Percentiles rank a stretch among this genome's conserved stretches.
These are phyloP conservation scores for Neoseiulus cucumeris DNA, from an alignment of 1,140 invertebrate species.

Conservation along the genomic window DNA sequence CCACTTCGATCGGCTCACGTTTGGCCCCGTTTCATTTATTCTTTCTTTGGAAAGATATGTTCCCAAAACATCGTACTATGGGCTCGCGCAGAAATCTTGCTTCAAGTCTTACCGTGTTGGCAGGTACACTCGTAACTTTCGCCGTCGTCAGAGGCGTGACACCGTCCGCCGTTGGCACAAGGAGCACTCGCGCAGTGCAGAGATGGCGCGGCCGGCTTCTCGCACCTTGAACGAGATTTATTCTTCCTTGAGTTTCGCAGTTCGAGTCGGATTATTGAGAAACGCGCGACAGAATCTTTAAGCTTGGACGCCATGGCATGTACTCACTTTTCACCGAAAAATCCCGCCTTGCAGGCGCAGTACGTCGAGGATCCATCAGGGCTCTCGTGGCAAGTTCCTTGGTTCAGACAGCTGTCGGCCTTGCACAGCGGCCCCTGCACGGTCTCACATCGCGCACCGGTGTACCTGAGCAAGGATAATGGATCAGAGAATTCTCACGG, in stretches of 20 bases:
- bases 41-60: too few relatives aligned
- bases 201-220: not conserved
- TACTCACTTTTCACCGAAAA: not conserved
- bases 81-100: too few relatives aligned
- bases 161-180: not conserved
- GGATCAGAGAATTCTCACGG: not conserved
- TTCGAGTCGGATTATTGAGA: too few relatives aligned
- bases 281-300: too few relatives aligned
- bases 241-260: too few relatives aligned
- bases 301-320: too few relatives aligned
- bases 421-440: not conserved
- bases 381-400: not conserved
- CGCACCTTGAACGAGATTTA: not conserved
- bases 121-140: slow-evolving; percentile 10
- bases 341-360: not conserved
- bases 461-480: not conserved
- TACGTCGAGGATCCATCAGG: not conserved
- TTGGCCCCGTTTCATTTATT: too few relatives aligned
- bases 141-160: not conserved
- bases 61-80: too few relatives aligned
- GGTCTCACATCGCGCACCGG: not conserved
- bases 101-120: not conserved
- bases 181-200: not conserved
- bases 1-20: too few relatives aligned
- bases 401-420: not conserved